phyloP scores from a whole-genome alignment of 2,113 vertebrate species.

The Coryphaenoides rupestris region DNA sequence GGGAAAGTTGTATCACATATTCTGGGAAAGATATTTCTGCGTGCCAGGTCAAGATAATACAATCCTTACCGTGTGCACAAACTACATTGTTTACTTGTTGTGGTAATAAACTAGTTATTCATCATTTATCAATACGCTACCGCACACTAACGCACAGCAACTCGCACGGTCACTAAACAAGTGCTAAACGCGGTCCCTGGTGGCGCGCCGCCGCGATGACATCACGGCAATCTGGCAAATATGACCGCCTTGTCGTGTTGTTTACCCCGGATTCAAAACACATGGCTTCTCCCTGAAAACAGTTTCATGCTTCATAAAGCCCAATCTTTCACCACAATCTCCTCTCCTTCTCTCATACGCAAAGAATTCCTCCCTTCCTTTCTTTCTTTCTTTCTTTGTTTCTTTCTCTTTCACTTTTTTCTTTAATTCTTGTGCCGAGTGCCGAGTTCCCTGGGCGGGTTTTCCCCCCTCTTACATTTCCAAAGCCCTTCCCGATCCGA shows the following conservation, averaged over 20 bases:
- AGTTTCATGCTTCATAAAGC: background rate
- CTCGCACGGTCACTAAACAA: too few species aligned
- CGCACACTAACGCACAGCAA: too few species aligned
- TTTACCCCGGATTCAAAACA: background rate
- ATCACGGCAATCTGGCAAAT: background rate
- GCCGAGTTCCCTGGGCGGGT: constrained; percentile 4
- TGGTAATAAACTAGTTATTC: too few species aligned
- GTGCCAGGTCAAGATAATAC: too few species aligned
- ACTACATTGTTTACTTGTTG: too few species aligned
- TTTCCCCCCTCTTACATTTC: constrained; percentile 14
- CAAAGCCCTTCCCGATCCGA: constrained; percentile 26
- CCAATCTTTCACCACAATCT: background rate
- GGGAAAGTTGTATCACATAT: too few species aligned
- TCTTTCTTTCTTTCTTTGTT: constrained; percentile 2
- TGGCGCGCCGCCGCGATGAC: background rate
- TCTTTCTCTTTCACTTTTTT: background rate
- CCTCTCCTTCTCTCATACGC: background rate
- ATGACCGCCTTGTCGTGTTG: background rate
- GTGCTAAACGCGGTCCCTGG: too few species aligned
- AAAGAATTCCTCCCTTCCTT: constrained; percentile 15
- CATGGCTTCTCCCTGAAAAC: background rate
- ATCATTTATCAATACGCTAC: too few species aligned
- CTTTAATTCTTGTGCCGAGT: background rate
- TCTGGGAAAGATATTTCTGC: too few species aligned
- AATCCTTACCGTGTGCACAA: too few species aligned